These are phyloP conservation scores for Steinernema hermaphroditum DNA, from an alignment of 2,888 invertebrate genomes.

Conservation along the genomic window DNA sequence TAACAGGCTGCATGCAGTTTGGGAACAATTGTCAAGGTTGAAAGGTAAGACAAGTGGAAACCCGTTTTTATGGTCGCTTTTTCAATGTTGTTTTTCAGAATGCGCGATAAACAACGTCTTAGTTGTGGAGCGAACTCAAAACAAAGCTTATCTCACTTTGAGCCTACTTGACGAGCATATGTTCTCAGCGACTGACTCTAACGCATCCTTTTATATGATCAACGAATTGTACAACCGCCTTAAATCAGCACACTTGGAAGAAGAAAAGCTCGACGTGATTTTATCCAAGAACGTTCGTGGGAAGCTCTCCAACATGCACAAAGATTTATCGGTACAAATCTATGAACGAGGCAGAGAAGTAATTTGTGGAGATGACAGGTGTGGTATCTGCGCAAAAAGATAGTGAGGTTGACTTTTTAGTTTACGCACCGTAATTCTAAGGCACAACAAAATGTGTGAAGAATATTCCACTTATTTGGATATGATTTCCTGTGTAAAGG, in stretches of 20 bases:
- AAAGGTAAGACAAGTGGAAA: too few relatives aligned
- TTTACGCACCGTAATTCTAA: not conserved
- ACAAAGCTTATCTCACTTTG: too few relatives aligned
- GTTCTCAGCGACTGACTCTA: too few relatives aligned
- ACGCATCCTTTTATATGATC: too few relatives aligned
- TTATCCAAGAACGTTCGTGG: not conserved
- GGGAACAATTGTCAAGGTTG: not conserved
- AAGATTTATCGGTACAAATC: not conserved
- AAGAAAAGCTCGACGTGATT: not conserved
- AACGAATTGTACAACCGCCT: too few relatives aligned
- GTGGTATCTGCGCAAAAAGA: not conserved
- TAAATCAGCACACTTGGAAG: not conserved
- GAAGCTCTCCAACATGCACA: not conserved
- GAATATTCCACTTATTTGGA: conserved; percentile 3
- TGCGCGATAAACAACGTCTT: too few relatives aligned
- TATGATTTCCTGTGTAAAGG: not conserved
- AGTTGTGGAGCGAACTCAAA: too few relatives aligned
- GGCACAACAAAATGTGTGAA: not conserved
- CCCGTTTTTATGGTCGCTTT: too few relatives aligned
- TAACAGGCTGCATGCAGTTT: not conserved
- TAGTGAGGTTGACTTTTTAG: not conserved
- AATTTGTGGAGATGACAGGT: not conserved
- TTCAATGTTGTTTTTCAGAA: too few relatives aligned
- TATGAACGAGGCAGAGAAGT: not conserved
- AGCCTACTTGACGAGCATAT: too few relatives aligned